Percentiles rank a stretch among this genome's conserved stretches.
Conservation (phyloP, 2,888 invertebrate species). For the Cryptus armator region DNA sequence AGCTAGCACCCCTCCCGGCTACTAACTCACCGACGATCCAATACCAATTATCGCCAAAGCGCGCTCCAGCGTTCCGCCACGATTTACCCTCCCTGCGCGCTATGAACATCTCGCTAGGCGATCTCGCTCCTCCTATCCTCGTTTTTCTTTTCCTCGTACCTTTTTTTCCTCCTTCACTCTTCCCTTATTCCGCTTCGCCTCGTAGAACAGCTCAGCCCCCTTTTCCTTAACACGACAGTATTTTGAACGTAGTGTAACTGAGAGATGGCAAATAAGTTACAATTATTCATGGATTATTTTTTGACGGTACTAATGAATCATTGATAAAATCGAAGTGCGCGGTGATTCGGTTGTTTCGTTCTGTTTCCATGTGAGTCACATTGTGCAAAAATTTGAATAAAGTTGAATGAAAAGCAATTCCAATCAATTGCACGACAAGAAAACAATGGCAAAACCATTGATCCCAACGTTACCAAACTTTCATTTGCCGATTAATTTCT, state of each 20-base stretch:
- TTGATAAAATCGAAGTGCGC: not conserved
- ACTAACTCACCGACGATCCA: constrained; percentile 76
- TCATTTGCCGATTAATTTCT: not conserved
- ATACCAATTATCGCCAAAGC: constrained; percentile 75
- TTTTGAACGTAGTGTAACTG: not conserved
- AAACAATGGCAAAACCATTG: too few relatives aligned
- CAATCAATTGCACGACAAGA: too few relatives aligned
- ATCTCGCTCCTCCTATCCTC: constrained; percentile 18
- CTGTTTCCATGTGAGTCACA: not conserved
- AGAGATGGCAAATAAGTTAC: not conserved
- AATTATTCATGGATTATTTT: not conserved
- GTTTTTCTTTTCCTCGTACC: not conserved
- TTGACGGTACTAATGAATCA: not conserved
- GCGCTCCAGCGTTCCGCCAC: constrained; percentile 60
- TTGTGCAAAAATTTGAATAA: not conserved
- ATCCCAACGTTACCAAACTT: too few relatives aligned
- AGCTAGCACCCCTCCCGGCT: constrained; percentile 66
- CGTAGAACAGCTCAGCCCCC: not conserved
- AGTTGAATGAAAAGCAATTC: not conserved
- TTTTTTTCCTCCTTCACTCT: not conserved
- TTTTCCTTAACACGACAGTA: not conserved
- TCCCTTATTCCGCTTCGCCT: not conserved
- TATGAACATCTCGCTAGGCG: constrained; percentile 38
- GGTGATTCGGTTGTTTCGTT: not conserved
- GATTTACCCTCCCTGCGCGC: constrained; percentile 47